A percentile compares a stretch with the other conserved stretches of the same genome.
Conservation (phyloP, 2,797 vertebrate species). For the Nasua narica region DNA sequence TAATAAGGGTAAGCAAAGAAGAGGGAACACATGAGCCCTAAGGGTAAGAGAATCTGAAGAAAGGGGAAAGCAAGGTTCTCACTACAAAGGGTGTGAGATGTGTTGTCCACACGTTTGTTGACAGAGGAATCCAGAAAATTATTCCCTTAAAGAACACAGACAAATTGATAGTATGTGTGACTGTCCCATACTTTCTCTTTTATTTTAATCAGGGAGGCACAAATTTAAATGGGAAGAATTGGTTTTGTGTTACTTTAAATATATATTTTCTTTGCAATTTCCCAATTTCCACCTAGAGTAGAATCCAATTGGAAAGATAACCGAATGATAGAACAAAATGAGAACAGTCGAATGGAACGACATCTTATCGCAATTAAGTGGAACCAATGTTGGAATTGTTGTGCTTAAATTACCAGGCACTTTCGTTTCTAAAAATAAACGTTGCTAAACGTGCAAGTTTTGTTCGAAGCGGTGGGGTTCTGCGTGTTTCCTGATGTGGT, state of each 20-base stretch:
- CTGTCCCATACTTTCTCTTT: background rate
- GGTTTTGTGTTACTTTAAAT: background rate
- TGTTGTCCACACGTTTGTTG: background rate
- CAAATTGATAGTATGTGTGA: background rate
- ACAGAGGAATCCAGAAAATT: background rate
- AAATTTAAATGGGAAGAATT: background rate
- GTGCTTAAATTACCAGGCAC: background rate
- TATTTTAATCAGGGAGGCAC: background rate
- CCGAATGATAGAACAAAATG: background rate
- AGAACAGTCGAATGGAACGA: background rate
- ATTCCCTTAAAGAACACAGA: background rate
- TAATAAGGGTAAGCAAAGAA: background rate
- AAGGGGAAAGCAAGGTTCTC: background rate
- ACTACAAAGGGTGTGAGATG: background rate
- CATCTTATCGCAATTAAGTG: slow-evolving; percentile 45
- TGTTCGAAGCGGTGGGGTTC: background rate
- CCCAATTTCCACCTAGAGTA: background rate
- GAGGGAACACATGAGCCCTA: background rate
- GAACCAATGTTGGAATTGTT: slow-evolving; percentile 24
- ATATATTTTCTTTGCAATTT: background rate
- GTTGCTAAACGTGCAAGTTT: background rate
- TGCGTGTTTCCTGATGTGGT: background rate
- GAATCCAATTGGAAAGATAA: background rate
- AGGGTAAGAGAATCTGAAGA: background rate
- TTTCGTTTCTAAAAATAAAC: slow-evolving; percentile 67